Base-by-base conservation (phyloP, 2,113 vertebrate species). In the Neogale vison region DNA sequence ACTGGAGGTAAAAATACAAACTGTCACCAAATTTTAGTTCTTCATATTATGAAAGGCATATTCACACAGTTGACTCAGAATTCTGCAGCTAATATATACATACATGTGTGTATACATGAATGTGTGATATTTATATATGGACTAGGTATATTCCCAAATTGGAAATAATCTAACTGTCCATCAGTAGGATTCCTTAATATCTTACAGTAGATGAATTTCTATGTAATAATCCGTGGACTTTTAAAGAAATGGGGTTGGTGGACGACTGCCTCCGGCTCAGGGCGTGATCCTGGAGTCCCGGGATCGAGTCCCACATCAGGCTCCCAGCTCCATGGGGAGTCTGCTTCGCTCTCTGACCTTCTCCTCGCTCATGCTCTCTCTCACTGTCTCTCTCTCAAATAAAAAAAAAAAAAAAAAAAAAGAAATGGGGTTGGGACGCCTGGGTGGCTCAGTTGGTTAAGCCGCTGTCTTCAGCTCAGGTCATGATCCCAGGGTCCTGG, bases 71-170 rank as follows among this genome's bases (percentile, higher is more conserved):
- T 45, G 47, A 81, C 23, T n/a, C 12, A 79, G 24, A 79, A 24
- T 77, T 71, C n/a, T 81, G 47, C 11, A 67, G 24, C 9, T 61
- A 42, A n/a, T 10, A 36, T 4, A 55, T 20, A 57, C 17, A 23
- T 21, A 61, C 2, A 0, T 6, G 8, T 14, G 3, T 6, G 6
- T 39, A 21, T 17, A n/a, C 7, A 20, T 4, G 45, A 12, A 80
- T 6, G 80, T 31, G 36, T 4, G 29, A 61, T 71, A 47, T 50
- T 77, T 29, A 36, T 57, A 36, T 31, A 42, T 18, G 47, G 12
- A 61, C 7, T 42, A 65, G 2, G 42, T 1, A n/a, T 17, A 34
- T 5, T 88, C 20, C 24, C 57, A 65, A 79, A 47, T 14, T 47
- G 23, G 36, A 88, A 92, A 88, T 72, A 77, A 45, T 5, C 39